A percentile compares a stretch with the other conserved stretches of the same genome.
Evolutionary conservation across 2,797 vertebrate species (phyloP).

Genomic region (Ptychobarbus kaznakovi): DNA sequence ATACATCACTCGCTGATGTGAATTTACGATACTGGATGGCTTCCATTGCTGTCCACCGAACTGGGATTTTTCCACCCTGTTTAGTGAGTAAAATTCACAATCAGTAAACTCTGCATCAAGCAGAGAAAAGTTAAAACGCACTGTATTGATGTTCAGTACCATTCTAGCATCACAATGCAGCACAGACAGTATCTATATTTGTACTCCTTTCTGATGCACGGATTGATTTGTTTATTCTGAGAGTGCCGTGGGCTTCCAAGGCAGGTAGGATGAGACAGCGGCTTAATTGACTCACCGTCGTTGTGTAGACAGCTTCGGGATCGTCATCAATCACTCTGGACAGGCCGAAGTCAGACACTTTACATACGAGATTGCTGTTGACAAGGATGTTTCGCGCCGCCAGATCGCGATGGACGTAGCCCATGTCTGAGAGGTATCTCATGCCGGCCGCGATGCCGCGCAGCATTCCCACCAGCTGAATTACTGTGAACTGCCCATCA

Average conservation of each 20-base stretch:
- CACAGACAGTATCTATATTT: constrained; percentile 53
- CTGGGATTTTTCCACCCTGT: constrained; percentile 97
- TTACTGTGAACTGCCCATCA: constrained; percentile 97
- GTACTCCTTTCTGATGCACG: constrained; percentile 38
- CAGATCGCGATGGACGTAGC: constrained; percentile 97
- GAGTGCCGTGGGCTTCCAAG: constrained; percentile 22
- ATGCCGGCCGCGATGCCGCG: constrained; percentile 97
- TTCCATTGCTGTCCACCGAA: constrained; percentile 97
- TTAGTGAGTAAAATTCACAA: constrained; percentile 66
- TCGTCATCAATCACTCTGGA: constrained; percentile 98
- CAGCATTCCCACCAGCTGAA: constrained; percentile 97
- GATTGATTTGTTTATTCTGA: constrained; percentile 66
- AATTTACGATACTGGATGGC: constrained; percentile 99
- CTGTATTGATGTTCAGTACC: not conserved
- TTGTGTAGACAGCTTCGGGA: constrained; percentile 97
- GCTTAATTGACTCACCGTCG: constrained; percentile 87
- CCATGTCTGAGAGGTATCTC: constrained; percentile 98
- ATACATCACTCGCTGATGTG: constrained; percentile 96
- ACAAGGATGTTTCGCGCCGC: constrained; percentile 97
- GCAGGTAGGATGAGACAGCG: constrained; percentile 28
- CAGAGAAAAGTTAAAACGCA: constrained; percentile 11
- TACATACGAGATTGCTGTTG: constrained; percentile 99
- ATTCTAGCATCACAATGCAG: constrained; percentile 36
- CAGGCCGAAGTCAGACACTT: constrained; percentile 99
- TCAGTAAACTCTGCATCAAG: constrained; percentile 68